phyloP scores from a whole-genome alignment of 2,113 vertebrate species.

The Bostrychus sinensis region DNA sequence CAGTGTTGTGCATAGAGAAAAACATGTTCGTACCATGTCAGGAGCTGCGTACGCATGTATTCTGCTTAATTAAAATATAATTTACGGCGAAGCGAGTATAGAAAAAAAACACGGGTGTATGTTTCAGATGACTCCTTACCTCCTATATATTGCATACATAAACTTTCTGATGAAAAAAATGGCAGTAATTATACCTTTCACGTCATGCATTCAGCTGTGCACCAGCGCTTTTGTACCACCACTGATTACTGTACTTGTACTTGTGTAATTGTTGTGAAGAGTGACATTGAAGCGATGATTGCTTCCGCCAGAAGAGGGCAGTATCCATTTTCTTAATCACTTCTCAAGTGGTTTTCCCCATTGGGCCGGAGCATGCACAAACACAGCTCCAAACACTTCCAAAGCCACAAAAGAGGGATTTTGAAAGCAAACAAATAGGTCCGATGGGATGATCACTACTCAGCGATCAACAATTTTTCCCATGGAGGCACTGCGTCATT shows the following conservation, averaged over 20 bases:
- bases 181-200: conserved; percentile 7
- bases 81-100: neutral
- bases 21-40: neutral
- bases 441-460: conserved; percentile 67
- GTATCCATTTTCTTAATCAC: conserved; percentile 72
- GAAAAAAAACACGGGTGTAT: neutral
- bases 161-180: conserved; percentile 1
- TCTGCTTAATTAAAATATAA: neutral
- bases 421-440: conserved; percentile 74
- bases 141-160: conserved; percentile 1
- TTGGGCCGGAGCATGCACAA: conserved; percentile 46
- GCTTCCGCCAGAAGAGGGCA: conserved; percentile 77
- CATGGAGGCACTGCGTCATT: conserved; percentile 58
- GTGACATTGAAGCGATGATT: conserved; percentile 21
- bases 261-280: conserved; percentile 20
- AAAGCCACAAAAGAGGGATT: conserved; percentile 72
- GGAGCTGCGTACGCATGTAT: neutral
- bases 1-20: neutral
- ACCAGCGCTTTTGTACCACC: neutral
- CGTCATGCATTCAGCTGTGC: neutral
- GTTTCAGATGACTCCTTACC: neutral
- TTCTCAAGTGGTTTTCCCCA: conserved; percentile 47
- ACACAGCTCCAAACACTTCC: conserved; percentile 67
- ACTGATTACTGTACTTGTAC: conserved; percentile 10
- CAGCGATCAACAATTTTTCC: conserved; percentile 63